phyloP scores from a whole-genome alignment of 2,888 invertebrate genomes.

The Reticulitermes lucifugus region DNA sequence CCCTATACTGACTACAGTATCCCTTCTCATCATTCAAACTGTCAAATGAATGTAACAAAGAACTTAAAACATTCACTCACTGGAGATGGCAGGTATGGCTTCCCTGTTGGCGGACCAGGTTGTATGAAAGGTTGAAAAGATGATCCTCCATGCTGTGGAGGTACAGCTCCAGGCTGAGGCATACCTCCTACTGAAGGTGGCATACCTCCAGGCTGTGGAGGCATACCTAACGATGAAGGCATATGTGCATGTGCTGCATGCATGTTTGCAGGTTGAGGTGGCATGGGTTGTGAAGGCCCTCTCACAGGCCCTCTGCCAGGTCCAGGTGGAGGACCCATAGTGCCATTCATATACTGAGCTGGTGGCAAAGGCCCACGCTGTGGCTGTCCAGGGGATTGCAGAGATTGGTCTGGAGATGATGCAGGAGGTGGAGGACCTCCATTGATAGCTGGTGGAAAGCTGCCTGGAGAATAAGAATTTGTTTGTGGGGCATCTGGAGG shows the following conservation, averaged over 20 bases:
- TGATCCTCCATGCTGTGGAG: slow-evolving; percentile 55
- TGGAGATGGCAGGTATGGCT: slow-evolving; percentile 37
- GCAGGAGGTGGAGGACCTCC: slow-evolving; percentile 49
- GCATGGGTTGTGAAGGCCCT: slow-evolving; percentile 34
- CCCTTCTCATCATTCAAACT: too few species aligned
- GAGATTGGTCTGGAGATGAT: not conserved
- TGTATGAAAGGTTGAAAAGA: slow-evolving; percentile 5
- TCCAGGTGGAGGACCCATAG: slow-evolving; percentile 43
- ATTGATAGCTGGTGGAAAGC: slow-evolving; percentile 44
- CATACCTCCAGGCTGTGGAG: slow-evolving; percentile 48
- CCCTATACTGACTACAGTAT: too few species aligned
- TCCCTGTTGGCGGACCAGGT: slow-evolving; percentile 37
- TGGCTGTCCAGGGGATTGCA: not conserved
- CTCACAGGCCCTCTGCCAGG: slow-evolving; percentile 22
- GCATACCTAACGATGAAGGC: slow-evolving; percentile 55
- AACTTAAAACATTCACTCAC: slow-evolving; percentile 32
- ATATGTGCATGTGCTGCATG: slow-evolving; percentile 56
- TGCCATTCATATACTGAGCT: slow-evolving; percentile 49
- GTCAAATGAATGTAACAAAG: not conserved
- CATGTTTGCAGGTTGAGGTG: slow-evolving; percentile 55
- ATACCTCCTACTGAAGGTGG: slow-evolving; percentile 42
- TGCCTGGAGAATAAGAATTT: not conserved
- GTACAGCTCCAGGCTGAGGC: slow-evolving; percentile 50
- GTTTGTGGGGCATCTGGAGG: slow-evolving; percentile 51
- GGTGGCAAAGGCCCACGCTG: slow-evolving; percentile 21